Evolutionary conservation across 2,113 vertebrate genomes (phyloP).

Genomic region (Tragelaphus imberbis): DNA sequence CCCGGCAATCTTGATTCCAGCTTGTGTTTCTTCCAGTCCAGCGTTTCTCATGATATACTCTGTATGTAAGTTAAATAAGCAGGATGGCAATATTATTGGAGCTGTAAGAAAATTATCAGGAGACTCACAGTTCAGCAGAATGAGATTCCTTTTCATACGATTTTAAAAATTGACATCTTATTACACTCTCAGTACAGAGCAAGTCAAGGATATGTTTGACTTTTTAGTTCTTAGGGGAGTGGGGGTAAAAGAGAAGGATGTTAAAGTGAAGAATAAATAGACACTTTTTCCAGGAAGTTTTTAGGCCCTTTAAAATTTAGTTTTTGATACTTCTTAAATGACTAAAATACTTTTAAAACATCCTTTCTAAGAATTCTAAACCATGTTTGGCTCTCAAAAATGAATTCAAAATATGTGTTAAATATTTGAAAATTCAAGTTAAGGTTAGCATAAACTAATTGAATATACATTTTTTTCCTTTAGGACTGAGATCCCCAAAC

Average conservation of each 20-base stretch:
- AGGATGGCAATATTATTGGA: constrained; percentile 53
- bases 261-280: constrained; percentile 9
- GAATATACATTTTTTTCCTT: accelerated
- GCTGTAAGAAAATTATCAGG: constrained; percentile 78
- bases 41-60: too few species aligned
- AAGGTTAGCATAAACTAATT: constrained; percentile 12
- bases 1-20: too few species aligned
- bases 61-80: too few species aligned
- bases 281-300: not conserved
- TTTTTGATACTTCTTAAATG: not conserved
- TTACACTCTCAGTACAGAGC: not conserved
- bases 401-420: constrained; percentile 41
- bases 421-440: constrained; percentile 45
- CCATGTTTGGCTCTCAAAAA: constrained; percentile 43
- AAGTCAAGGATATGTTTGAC: constrained; percentile 41
- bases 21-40: too few species aligned
- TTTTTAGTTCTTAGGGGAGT: not conserved
- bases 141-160: constrained; percentile 84
- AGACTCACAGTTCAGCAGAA: constrained; percentile 67
- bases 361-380: not conserved
- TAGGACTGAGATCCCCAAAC: not conserved
- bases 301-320: constrained; percentile 3
- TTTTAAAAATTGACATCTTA: constrained; percentile 63
- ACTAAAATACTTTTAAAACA: constrained; percentile 12
- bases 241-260: not conserved